Base-by-base conservation (phyloP, 1,140 invertebrate species). In the Bombus consobrinus region DNA sequence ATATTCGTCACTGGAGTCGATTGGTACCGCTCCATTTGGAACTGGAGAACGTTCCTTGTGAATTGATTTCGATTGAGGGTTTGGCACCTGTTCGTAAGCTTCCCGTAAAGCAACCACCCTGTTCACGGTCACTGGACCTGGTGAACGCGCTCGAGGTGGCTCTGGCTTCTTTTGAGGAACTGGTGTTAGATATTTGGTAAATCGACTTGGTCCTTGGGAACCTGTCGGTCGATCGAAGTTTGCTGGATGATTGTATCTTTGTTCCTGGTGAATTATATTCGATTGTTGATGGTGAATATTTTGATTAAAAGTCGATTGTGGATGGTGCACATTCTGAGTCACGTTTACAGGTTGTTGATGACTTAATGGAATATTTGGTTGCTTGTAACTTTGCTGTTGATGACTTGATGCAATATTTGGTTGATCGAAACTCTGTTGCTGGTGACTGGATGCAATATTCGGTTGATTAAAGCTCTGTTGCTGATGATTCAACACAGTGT, bases 1-100 rank as follows among this genome's bases (percentile, higher is more conserved):
- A 43, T 95, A 95, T n/a, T 95, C 94, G 71, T 95, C 94, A 72
- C 94, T 95, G 12, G 94, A 93, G 57, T 95, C 94, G 34, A 94
- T 90, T 0, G 91, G 90, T 0, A 39, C 88, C 10, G 41, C 64
- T 15, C 81, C 93, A 32, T 89, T 94, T 1, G 87, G 74, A 28
- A 92, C 47, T 3, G 91, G 85, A 5, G 91, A 88, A 5, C 87
- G 85, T 81, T 92, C 87, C 39, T 91, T 91, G 22, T 85, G 73
- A 6, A 84, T 32, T 8, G 74, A 43, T 57, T 37, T 87, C 15
- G 74, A 6, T 53, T 43, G 88, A 12, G 39, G 8, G n/a, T 1
- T 53, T 0, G 89, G 84, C 18, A 66, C 1, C 25, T 85, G 84
- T 41, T 91, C 90, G 68, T 90, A 91, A 10, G 88, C 84, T 43